phyloP scores from a whole-genome alignment of 2,888 invertebrate species.

The Yponomeuta malinellus region DNA sequence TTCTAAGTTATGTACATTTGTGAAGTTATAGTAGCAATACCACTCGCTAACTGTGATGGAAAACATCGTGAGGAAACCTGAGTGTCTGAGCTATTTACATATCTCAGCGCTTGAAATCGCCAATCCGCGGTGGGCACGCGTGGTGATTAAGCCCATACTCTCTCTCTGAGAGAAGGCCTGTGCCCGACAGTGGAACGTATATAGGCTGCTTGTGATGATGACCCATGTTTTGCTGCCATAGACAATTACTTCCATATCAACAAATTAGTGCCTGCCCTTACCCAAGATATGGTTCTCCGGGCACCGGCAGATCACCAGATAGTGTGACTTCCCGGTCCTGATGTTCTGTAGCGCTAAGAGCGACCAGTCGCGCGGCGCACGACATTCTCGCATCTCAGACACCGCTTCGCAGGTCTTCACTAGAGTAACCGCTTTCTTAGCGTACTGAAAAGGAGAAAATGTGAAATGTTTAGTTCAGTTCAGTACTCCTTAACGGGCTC shows the following conservation, averaged over 20 bases:
- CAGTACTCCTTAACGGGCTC: not conserved
- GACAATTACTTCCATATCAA: not conserved
- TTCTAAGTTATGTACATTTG: too few species aligned
- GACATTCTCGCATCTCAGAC: conserved; percentile 92
- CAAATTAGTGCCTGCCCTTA: conserved; percentile 41
- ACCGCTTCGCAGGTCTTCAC: conserved; percentile 96
- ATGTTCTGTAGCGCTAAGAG: conserved; percentile 92
- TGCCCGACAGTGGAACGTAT: too few species aligned
- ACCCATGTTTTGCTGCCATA: too few species aligned
- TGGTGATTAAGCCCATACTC: too few species aligned
- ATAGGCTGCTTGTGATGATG: too few species aligned
- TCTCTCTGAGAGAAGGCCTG: too few species aligned
- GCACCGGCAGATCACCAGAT: conserved; percentile 93
- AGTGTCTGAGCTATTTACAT: too few species aligned
- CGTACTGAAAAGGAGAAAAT: conserved; percentile 57
- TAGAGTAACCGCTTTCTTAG: conserved; percentile 84
- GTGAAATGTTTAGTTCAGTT: not conserved
- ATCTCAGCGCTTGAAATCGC: too few species aligned
- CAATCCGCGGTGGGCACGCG: too few species aligned
- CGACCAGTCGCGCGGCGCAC: conserved; percentile 93
- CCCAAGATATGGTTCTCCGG: conserved; percentile 89
- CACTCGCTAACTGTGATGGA: too few species aligned
- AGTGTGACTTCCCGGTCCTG: conserved; percentile 94
- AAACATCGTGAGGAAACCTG: too few species aligned
- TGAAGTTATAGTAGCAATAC: too few species aligned